phyloP scores from a whole-genome alignment of 2,113 vertebrate genomes.

The Sapajus apella region DNA sequence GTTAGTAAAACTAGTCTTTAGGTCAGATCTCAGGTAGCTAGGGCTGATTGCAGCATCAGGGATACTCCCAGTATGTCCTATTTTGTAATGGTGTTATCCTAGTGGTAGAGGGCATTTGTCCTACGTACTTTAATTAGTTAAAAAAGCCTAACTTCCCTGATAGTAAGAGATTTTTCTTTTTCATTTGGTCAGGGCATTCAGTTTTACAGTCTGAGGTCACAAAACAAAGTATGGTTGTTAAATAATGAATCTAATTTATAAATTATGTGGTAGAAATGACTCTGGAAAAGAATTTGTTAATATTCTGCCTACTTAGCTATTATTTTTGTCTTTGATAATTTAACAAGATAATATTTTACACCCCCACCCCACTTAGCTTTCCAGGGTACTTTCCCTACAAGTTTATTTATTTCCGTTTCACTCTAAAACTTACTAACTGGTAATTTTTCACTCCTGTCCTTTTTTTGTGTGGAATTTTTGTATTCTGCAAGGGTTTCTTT shows the following conservation, averaged over 20 bases:
- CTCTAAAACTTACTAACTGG: neutral
- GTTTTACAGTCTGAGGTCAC: slow-evolving; percentile 7
- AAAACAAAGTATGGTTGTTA: slow-evolving; percentile 1
- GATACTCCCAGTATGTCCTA: slow-evolving; percentile 22
- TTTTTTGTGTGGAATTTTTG: neutral
- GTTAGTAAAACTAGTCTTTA: neutral
- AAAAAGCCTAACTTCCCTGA: neutral
- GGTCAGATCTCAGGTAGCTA: neutral
- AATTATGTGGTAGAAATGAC: neutral
- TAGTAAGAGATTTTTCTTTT: neutral
- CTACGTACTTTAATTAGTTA: neutral
- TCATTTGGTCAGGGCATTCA: neutral
- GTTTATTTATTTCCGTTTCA: neutral
- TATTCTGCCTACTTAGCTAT: neutral
- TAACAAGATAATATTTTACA: neutral
- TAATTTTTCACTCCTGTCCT: neutral
- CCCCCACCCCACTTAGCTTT: neutral
- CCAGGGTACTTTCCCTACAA: neutral
- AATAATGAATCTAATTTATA: slow-evolving; percentile 26
- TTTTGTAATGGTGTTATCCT: neutral
- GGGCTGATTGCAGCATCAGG: slow-evolving; percentile 23
- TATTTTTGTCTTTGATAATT: slow-evolving; percentile 50
- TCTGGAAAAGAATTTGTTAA: slow-evolving; percentile 7
- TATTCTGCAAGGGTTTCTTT: neutral
- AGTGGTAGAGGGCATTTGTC: neutral